Percentiles rank a stretch among this genome's conserved stretches.
Evolutionary conservation across 1,140 invertebrate genomes (phyloP).

Genomic region (Drosophila simulans): DNA sequence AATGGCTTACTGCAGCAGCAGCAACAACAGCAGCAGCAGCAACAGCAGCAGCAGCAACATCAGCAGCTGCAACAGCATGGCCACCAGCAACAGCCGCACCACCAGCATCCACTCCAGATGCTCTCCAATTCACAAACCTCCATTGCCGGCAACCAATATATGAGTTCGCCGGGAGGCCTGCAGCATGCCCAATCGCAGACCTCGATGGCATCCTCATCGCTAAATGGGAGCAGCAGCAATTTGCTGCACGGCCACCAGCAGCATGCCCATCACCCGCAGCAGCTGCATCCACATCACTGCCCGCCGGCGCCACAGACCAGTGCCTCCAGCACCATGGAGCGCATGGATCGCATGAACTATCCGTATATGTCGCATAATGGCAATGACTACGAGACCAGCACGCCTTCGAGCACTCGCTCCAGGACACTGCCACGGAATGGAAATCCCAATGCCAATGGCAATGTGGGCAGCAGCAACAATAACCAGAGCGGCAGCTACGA

Average conservation of each 20-base stretch:
- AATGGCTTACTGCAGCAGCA: slow-evolving; percentile 77
- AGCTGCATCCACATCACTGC: slow-evolving; percentile 52
- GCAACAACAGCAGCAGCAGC: slow-evolving; percentile 37
- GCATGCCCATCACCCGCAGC: slow-evolving; percentile 50
- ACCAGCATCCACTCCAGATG: slow-evolving; percentile 54
- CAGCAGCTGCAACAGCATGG: slow-evolving; percentile 31
- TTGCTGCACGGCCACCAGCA: slow-evolving; percentile 48
- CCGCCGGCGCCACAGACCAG: slow-evolving; percentile 79
- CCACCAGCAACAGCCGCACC: slow-evolving; percentile 29
- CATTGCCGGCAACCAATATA: slow-evolving; percentile 55
- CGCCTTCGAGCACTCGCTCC: slow-evolving; percentile 54
- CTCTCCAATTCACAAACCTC: slow-evolving; percentile 80
- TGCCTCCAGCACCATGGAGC: slow-evolving; percentile 82
- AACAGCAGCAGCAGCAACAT: slow-evolving; percentile 37
- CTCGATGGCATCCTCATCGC: slow-evolving; percentile 85
- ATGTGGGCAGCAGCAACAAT: slow-evolving; percentile 47
- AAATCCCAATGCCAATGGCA: slow-evolving; percentile 65
- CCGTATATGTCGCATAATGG: slow-evolving; percentile 56
- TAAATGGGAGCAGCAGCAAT: slow-evolving; percentile 81
- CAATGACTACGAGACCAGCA: slow-evolving; percentile 64
- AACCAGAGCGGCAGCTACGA: slow-evolving; percentile 80
- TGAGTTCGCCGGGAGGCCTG: slow-evolving; percentile 32
- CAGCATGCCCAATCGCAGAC: slow-evolving; percentile 86
- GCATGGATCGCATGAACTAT: slow-evolving; percentile 66
- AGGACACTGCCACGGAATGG: slow-evolving; percentile 83